Percentiles rank a stretch among this genome's conserved stretches.
phyloP scores from a whole-genome alignment of 1,140 invertebrate species.

The Neelides sp. region DNA sequence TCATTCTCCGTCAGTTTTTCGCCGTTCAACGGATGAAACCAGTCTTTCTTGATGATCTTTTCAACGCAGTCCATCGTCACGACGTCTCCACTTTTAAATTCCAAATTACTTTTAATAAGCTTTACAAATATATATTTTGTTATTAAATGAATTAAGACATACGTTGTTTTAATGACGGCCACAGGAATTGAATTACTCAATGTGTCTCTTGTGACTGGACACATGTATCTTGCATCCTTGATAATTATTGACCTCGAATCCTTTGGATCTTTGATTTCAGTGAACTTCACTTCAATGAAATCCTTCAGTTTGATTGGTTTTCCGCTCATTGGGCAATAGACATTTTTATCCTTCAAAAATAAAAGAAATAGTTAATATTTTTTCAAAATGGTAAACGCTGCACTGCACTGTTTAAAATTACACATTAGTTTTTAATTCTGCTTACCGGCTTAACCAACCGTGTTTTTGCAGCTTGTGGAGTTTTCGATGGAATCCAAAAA shows the following conservation, averaged over 20 bases:
- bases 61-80: constrained; percentile 93
- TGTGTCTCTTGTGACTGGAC: constrained; percentile 91
- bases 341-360: constrained; percentile 53
- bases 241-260: constrained; percentile 67
- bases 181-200: constrained; percentile 87
- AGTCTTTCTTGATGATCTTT: constrained; percentile 92
- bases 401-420: neutral
- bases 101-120: neutral
- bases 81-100: constrained; percentile 63
- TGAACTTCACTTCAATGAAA: constrained; percentile 87
- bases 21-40: constrained; percentile 85
- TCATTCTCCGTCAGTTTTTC: constrained; percentile 81
- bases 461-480: constrained; percentile 64
- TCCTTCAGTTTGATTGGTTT: constrained; percentile 83
- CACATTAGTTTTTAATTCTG: no score
- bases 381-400: neutral
- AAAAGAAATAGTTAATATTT: constrained; percentile 15
- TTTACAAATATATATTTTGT: constrained; percentile 1
- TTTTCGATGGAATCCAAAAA: constrained; percentile 88
- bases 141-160: constrained; percentile 37
- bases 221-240: constrained; percentile 86
- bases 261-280: constrained; percentile 68
- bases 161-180: constrained; percentile 81
- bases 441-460: constrained; percentile 67
- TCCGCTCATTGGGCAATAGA: constrained; percentile 88